Percentiles rank a stretch among this genome's conserved stretches.
Evolutionary conservation across 2,888 invertebrate genomes (phyloP).

Genomic region (Brachycybe producta): DNA sequence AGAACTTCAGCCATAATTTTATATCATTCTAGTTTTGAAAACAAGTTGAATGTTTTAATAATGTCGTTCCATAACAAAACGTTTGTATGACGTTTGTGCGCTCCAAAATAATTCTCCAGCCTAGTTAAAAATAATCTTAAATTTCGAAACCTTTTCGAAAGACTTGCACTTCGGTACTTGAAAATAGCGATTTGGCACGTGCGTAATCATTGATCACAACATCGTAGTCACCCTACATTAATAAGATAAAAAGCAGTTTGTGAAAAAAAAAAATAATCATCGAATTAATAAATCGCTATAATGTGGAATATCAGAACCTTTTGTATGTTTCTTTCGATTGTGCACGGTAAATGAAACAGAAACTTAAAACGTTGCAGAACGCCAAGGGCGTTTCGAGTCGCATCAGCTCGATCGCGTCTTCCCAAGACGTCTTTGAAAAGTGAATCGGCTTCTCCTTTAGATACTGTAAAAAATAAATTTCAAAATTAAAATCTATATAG

Average conservation of each 20-base stretch:
- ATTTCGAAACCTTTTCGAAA: constrained; percentile 49
- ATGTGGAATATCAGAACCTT: constrained; percentile 37
- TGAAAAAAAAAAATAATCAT: neutral
- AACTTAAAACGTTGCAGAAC: constrained; percentile 87
- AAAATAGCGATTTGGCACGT: constrained; percentile 87
- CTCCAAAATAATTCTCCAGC: too few relatives aligned
- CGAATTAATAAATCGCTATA: neutral
- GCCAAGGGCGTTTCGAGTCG: constrained; percentile 84
- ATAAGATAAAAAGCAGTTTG: constrained; percentile 12
- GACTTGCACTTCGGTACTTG: constrained; percentile 79
- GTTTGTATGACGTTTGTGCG: too few relatives aligned
- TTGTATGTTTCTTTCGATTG: constrained; percentile 83
- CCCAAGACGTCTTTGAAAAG: constrained; percentile 84
- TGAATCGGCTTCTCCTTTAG: constrained; percentile 79
- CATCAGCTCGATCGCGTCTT: constrained; percentile 87
- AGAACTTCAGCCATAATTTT: too few relatives aligned
- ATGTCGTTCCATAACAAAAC: too few relatives aligned
- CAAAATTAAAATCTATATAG: constrained; percentile 7
- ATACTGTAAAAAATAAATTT: constrained; percentile 44
- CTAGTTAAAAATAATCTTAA: neutral
- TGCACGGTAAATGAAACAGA: constrained; percentile 86
- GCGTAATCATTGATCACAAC: constrained; percentile 95
- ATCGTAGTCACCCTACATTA: constrained; percentile 69
- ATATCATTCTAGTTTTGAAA: too few relatives aligned
- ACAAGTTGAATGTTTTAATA: too few relatives aligned